Evolutionary conservation across 1,140 invertebrate genomes (phyloP).

Genomic region (Schlechtendalia chinensis): DNA sequence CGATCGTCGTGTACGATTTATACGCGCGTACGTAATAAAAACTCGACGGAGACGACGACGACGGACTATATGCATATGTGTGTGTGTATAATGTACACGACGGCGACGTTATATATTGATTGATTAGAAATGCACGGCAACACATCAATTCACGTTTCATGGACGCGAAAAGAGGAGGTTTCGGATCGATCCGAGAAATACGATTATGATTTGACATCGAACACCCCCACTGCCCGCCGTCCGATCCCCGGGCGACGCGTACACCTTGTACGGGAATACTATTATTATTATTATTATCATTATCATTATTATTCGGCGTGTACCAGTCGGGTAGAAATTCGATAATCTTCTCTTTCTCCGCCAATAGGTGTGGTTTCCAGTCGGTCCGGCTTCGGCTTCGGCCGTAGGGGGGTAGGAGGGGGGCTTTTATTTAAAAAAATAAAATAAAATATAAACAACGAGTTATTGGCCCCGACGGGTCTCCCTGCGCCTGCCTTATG

Average conservation of each 20-base stretch:
- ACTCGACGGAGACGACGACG: background rate
- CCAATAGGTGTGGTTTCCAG: conserved; percentile 12
- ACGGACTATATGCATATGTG: background rate
- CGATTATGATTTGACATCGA: conserved; percentile 27
- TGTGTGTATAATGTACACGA: too few relatives aligned
- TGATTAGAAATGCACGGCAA: conserved; percentile 30
- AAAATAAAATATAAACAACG: conserved; percentile 48
- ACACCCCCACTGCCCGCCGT: background rate
- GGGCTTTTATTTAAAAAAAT: conserved; percentile 1
- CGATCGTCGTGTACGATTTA: conserved; percentile 15
- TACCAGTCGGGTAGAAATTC: too few relatives aligned
- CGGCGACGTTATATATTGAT: conserved; percentile 36
- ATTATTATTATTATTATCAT: too few relatives aligned
- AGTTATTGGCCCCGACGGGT: conserved; percentile 48
- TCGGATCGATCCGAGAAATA: background rate
- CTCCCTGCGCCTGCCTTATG: conserved; percentile 23
- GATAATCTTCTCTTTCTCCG: background rate
- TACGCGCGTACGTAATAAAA: background rate
- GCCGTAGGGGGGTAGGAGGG: background rate
- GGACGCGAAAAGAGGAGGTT: conserved; percentile 4
- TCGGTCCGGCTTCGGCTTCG: too few relatives aligned
- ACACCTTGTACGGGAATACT: too few relatives aligned
- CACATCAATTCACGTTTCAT: background rate
- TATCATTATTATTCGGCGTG: too few relatives aligned
- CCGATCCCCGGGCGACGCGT: too few relatives aligned